These are phyloP conservation scores for Palythoa grandis DNA, from an alignment of 92 coral and sea anemone genomes.

Conservation along the genomic window DNA sequence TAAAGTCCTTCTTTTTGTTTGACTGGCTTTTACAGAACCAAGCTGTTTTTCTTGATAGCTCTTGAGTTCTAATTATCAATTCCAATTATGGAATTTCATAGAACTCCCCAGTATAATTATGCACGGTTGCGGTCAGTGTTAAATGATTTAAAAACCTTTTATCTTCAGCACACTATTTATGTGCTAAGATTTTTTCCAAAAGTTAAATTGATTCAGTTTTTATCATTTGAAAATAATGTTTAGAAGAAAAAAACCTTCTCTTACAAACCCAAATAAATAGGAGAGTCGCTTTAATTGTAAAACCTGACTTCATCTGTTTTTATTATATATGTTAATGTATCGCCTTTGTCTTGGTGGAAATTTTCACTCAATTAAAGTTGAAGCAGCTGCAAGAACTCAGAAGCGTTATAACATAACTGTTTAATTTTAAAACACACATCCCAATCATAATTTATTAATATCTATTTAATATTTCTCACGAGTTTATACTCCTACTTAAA, in stretches of 20 bases:
- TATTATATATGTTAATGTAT: neutral
- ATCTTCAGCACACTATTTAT: neutral
- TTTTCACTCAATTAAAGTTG: neutral
- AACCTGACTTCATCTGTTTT: neutral
- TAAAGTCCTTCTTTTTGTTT: neutral
- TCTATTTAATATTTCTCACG: neutral
- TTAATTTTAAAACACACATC: neutral
- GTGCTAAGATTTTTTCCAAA: neutral
- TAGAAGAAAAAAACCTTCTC: neutral
- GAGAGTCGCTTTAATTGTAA: neutral
- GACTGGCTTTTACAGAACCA: neutral
- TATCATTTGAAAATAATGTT: neutral
- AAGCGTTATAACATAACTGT: neutral
- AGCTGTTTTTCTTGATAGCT: neutral
- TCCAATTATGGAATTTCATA: neutral
- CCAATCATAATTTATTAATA: neutral
- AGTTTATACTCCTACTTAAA: neutral
- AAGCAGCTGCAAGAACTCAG: slow-evolving; percentile 4
- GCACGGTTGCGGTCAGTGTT: neutral
- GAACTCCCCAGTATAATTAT: neutral
- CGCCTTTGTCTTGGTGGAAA: neutral
- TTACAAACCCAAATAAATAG: neutral
- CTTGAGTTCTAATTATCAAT: neutral
- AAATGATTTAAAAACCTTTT: no score
- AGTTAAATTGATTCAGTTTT: neutral